These are phyloP conservation scores for Calephelis virginiensis DNA, from an alignment of 1,140 invertebrate genomes.

Conservation along the genomic window DNA sequence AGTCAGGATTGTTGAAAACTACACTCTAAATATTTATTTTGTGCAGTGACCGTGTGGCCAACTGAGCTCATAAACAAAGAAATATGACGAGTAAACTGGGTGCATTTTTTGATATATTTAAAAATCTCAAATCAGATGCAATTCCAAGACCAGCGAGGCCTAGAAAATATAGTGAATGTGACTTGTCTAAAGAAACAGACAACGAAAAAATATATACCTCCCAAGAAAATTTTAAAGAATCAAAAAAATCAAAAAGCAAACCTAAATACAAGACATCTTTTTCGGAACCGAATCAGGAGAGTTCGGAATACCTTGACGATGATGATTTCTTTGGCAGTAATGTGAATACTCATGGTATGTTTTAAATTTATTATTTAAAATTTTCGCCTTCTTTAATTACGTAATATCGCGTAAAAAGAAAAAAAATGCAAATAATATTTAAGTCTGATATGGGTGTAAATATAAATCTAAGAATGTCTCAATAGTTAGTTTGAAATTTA, in stretches of 20 bases:
- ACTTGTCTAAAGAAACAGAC: slow-evolving; percentile 36
- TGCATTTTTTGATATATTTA: slow-evolving; percentile 52
- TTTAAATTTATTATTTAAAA: background rate
- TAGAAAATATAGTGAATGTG: slow-evolving; percentile 29
- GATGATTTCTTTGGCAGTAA: slow-evolving; percentile 40
- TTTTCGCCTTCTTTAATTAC: too few relatives aligned
- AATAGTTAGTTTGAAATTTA: too few relatives aligned
- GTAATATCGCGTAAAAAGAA: too few relatives aligned
- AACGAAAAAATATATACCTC: slow-evolving; percentile 42
- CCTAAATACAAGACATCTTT: slow-evolving; percentile 40
- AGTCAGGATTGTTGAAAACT: too few relatives aligned
- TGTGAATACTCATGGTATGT: slow-evolving; percentile 58
- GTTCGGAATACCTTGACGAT: slow-evolving; percentile 33
- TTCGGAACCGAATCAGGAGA: slow-evolving; percentile 33
- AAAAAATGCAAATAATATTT: too few relatives aligned
- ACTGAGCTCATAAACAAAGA: background rate
- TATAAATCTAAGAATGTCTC: too few relatives aligned
- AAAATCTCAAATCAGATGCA: slow-evolving; percentile 61
- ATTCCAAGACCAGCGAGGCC: slow-evolving; percentile 51
- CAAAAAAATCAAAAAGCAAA: slow-evolving; percentile 46
- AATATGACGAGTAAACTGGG: slow-evolving; percentile 45
- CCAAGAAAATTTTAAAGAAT: slow-evolving; percentile 33
- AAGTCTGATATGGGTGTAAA: too few relatives aligned
- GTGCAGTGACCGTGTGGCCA: too few relatives aligned
- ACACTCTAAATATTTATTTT: too few relatives aligned